A percentile compares a stretch with the other conserved stretches of the same genome.
phyloP scores from a whole-genome alignment of 2,888 invertebrate genomes.

The Cylloceria caligata region DNA sequence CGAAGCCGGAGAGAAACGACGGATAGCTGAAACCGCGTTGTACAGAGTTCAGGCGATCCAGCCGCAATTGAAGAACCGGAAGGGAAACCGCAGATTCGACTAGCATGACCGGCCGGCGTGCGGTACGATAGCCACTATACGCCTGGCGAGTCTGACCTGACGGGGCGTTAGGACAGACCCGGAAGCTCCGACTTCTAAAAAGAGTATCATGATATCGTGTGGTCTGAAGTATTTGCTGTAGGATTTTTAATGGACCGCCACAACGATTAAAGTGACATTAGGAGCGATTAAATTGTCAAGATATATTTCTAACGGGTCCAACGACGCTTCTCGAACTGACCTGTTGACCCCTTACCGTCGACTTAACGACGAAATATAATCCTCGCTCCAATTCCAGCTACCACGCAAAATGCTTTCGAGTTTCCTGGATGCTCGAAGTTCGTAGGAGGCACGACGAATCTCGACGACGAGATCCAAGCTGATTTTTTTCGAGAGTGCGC shows the following conservation, averaged over 20 bases:
- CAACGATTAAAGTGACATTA: conserved; percentile 57
- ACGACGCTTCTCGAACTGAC: conserved; percentile 25
- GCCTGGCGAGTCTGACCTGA: conserved; percentile 13
- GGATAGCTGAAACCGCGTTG: neutral
- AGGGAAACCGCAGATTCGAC: conserved; percentile 70
- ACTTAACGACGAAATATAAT: conserved; percentile 49
- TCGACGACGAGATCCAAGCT: conserved; percentile 7
- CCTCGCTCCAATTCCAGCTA: conserved; percentile 52
- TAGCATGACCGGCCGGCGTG: conserved; percentile 54
- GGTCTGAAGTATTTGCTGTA: conserved; percentile 17
- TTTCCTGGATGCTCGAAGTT: conserved; percentile 27
- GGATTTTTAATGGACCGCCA: conserved; percentile 9
- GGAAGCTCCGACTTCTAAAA: conserved; percentile 54
- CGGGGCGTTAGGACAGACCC: conserved; percentile 27
- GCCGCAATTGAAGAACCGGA: conserved; percentile 56
- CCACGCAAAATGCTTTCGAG: neutral
- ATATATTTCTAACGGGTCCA: conserved; percentile 50
- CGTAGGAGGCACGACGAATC: neutral
- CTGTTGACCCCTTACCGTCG: conserved; percentile 40
- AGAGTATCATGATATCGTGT: conserved; percentile 27
- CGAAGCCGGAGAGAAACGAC: conserved; percentile 23
- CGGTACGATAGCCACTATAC: conserved; percentile 17
- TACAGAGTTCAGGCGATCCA: neutral
- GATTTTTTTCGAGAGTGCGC: conserved; percentile 39
- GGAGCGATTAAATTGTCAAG: conserved; percentile 20